Base-by-base conservation (phyloP, 2,113 vertebrate genomes). In the Carettochelys insculpta region DNA sequence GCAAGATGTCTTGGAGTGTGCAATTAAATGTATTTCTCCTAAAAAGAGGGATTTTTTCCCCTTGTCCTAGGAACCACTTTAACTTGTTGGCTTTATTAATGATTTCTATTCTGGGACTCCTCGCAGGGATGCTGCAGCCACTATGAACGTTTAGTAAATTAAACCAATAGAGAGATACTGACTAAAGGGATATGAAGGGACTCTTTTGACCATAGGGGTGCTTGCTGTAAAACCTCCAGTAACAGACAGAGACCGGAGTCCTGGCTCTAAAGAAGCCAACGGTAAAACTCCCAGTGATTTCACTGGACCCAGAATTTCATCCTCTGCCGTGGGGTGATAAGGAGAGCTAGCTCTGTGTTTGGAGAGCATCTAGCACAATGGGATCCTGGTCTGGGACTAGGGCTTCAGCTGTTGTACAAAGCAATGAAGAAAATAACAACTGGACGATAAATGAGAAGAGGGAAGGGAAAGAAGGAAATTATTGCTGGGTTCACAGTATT, bases 181-280 rank as follows among this genome's bases (percentile, higher is more conserved):
- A 27, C 8, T 85, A 75, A 56, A 1, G 77, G 53, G n/a, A 45
- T n/a, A 31, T 52, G 47, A n/a, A 79, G 71, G 29, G 38, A 52
- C 5, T 76, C 80, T 68, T n/a, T 54, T 56, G 92, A 88, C n/a
- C 22, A 87, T 20, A 77, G 56, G 3, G 19, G 68, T 89, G 92
- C 65, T 83, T 75, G 4, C 53, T 90, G 12, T 22, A 41, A 10
- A 77, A n/a, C 20, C 25, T 73, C 50, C 4, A 41, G 25, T 17
- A 51, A 24, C 56, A 83, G 29, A 71, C 16, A 10, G 38, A 43
- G 65, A 68, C n/a, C n/a, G n/a, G n/a, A n/a, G n/a, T n/a, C n/a
- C 76, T 84, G 53, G 25, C 4, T 17, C 82, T 20, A 31, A 27
- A 58, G 27, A 58, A 31, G 54, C 14, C 27, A 14, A 31, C 8